A percentile compares a stretch with the other conserved stretches of the same genome.
phyloP scores from a whole-genome alignment of 2,888 invertebrate genomes.

The Griposia aprilina region DNA sequence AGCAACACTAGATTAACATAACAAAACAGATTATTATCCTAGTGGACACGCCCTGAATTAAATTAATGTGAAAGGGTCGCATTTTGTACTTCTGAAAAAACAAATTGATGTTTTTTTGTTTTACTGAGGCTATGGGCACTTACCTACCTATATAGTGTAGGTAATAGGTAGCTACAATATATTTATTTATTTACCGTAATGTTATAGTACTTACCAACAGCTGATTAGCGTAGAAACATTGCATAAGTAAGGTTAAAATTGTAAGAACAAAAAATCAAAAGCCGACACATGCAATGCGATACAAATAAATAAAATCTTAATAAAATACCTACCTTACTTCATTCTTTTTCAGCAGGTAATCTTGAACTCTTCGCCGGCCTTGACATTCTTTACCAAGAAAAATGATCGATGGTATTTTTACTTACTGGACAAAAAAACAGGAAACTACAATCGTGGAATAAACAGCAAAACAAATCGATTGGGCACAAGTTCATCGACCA shows the following conservation, averaged over 20 bases:
- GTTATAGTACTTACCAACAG: not conserved
- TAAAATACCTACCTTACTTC: not conserved
- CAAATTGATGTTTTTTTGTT: not conserved
- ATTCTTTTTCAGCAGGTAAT: not conserved
- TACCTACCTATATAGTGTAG: not conserved
- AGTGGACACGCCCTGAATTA: conserved; percentile 25
- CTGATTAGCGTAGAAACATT: not conserved
- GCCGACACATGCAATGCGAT: not conserved
- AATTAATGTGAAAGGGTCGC: not conserved
- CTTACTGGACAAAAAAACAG: conserved; percentile 50
- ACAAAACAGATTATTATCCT: too few species aligned
- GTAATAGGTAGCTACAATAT: not conserved
- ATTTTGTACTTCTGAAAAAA: not conserved
- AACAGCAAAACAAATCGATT: conserved; percentile 70
- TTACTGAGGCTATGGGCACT: too few species aligned
- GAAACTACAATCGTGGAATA: conserved; percentile 63
- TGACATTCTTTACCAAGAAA: conserved; percentile 50
- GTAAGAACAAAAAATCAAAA: not conserved
- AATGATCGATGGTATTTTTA: conserved; percentile 47
- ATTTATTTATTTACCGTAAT: not conserved
- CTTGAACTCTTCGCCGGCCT: conserved; percentile 41
- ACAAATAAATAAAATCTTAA: not conserved
- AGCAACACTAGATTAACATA: not conserved
- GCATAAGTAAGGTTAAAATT: not conserved
- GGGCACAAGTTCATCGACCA: conserved; percentile 77